phyloP scores from a whole-genome alignment of 2,888 invertebrate genomes.

The Nomada fucata region DNA sequence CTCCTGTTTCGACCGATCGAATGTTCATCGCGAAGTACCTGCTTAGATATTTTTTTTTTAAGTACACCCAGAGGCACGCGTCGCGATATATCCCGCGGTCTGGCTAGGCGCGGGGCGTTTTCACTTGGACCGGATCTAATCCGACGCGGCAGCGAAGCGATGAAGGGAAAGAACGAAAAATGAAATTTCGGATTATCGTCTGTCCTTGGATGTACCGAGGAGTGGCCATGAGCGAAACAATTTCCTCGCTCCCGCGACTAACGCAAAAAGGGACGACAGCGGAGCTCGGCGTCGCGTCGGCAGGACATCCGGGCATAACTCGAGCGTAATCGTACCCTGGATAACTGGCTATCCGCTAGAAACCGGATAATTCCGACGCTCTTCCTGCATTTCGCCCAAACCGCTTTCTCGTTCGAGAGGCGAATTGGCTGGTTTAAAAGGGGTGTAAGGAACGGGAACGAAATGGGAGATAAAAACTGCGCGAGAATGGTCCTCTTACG shows the following conservation, averaged over 20 bases:
- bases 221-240: conserved; percentile 57
- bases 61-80: too few relatives aligned
- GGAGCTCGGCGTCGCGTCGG: conserved; percentile 37
- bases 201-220: conserved; percentile 44
- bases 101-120: conserved; percentile 13
- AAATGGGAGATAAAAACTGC: conserved; percentile 65
- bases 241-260: conserved; percentile 49
- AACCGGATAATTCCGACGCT: conserved; percentile 71
- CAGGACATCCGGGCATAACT: conserved; percentile 68
- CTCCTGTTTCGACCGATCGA: too few relatives aligned
- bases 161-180: conserved; percentile 45
- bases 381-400: conserved; percentile 61
- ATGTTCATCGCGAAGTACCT: too few relatives aligned
- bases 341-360: conserved; percentile 71
- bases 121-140: conserved; percentile 42
- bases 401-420: conserved; percentile 67
- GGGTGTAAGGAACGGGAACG: conserved; percentile 57
- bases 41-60: too few relatives aligned
- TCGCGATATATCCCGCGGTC: neutral
- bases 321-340: conserved; percentile 71
- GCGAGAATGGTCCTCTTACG: conserved; percentile 63
- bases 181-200: conserved; percentile 64
- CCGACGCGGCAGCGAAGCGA: conserved; percentile 37
- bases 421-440: conserved; percentile 68
- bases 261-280: conserved; percentile 44